Base-by-base conservation (phyloP, 2,888 invertebrate genomes). In the Linnaemya tessellans region DNA sequence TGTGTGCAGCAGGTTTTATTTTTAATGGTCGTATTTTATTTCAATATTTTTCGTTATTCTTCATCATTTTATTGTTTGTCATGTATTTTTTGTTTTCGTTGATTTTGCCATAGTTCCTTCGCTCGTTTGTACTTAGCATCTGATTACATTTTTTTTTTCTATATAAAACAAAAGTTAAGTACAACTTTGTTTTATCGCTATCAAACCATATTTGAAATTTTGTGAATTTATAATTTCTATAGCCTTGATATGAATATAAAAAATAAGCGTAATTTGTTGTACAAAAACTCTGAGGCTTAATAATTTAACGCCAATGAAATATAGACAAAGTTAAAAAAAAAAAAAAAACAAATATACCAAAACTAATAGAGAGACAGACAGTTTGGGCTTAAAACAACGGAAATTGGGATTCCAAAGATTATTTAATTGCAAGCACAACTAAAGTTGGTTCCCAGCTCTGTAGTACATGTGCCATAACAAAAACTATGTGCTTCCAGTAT, bases 171-270 rank as follows among this genome's bases (percentile, higher is more conserved):
- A 46, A 65, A 65, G 35, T 71, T 56, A n/a, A 49, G 38, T 78
- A 38, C 38, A 46, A 74, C 25, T 70, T 70, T 64, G 51, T 75
- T 78, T 79, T 85, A 75, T 85, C 79, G 65, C 51, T 58, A 73
- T 68, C 51, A 49, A 85, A 58, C 68, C 74, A 79, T 79, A 81
- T 78, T 84, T 73, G 86, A 65, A 35, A 18, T 65, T 84, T 84
- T 86, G 81, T 87, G 87, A 87, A 86, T 87, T 84, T 87, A 84
- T 86, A 86, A 87, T 87, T 86, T 86, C 71, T 51, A 64, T 56
- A 58, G 71, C 56, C 64, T 64, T 13, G 20, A 41, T 65, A 30
- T 13, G 18, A 62, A 41, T 41, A 15, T 20, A 30, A 18, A 35
- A 18, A 11, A 38, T 35, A 25, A 56, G 3, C 7, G 10, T 0